phyloP scores from a whole-genome alignment of 2,113 vertebrate species.

The Python bivittatus region DNA sequence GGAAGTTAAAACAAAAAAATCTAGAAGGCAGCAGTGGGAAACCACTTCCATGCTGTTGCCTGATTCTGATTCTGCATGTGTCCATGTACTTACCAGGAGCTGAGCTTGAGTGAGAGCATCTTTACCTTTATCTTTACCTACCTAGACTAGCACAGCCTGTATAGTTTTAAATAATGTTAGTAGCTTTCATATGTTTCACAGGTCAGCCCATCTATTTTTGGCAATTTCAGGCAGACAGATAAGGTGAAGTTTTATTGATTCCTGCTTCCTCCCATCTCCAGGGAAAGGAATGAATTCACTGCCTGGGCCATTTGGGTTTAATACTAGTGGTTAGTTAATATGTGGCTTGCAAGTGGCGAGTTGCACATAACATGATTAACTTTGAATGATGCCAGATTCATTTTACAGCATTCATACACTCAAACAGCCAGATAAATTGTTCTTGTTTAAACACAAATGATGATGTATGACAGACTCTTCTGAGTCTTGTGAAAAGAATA shows the following conservation, averaged over 20 bases:
- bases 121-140: not conserved
- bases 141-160: not conserved
- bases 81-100: not conserved
- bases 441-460: not conserved
- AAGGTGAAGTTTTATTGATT: not conserved
- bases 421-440: not conserved
- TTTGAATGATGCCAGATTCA: not conserved
- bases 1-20: no score
- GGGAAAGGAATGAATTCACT: not conserved
- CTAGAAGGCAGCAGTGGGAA: not conserved
- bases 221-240: not conserved
- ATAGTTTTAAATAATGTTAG: not conserved
- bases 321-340: not conserved
- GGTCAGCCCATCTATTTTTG: not conserved
- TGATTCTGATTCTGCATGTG: not conserved
- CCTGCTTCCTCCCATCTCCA: not conserved
- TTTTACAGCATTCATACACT: not conserved
- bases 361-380: not conserved
- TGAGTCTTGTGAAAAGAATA: accelerated
- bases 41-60: not conserved
- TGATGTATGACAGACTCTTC: not conserved
- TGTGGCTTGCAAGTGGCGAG: not conserved
- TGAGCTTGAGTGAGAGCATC: not conserved
- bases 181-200: not conserved
- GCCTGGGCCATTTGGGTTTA: not conserved